phyloP scores from a whole-genome alignment of 2,797 vertebrate species.

The Falco novaeseelandiae region DNA sequence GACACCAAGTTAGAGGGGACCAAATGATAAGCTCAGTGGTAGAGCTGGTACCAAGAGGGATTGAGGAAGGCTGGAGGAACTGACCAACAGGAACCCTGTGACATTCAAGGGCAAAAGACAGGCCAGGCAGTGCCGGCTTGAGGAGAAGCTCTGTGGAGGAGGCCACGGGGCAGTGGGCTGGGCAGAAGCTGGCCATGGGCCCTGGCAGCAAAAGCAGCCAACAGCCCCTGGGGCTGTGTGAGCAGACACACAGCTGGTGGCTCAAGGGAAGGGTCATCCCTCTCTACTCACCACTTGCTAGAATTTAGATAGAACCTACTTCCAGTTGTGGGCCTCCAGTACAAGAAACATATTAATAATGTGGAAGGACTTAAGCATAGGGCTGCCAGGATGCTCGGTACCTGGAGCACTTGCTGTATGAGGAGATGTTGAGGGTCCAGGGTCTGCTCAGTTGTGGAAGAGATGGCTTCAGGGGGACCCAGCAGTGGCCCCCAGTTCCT shows the following conservation, averaged over 20 bases:
- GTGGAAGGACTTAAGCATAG: not conserved
- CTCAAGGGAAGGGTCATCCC: not conserved
- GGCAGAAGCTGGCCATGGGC: not conserved
- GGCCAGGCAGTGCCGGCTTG: rapidly evolving
- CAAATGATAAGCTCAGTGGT: not conserved
- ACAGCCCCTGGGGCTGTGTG: rapidly evolving
- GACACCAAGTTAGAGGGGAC: too few relatives aligned
- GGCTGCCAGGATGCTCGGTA: not conserved
- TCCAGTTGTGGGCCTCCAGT: not conserved
- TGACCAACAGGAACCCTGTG: not conserved
- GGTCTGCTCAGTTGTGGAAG: not conserved
- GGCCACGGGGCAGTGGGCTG: not conserved
- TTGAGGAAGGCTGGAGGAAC: not conserved
- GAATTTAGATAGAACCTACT: not conserved
- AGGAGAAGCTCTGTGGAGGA: not conserved
- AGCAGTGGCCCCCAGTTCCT: not conserved
- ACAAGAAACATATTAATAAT: not conserved
- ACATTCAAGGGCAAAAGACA: not conserved
- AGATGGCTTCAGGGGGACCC: not conserved
- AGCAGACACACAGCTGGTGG: not conserved
- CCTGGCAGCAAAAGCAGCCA: not conserved
- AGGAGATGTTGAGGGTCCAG: not conserved
- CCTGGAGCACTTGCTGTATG: not conserved
- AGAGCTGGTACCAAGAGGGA: not conserved
- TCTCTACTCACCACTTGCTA: not conserved